Evolutionary conservation across 2,113 vertebrate species (phyloP), one percentile per base, ranked within the genome.

Genomic region (Campylomormyrus tamandua): DNA sequence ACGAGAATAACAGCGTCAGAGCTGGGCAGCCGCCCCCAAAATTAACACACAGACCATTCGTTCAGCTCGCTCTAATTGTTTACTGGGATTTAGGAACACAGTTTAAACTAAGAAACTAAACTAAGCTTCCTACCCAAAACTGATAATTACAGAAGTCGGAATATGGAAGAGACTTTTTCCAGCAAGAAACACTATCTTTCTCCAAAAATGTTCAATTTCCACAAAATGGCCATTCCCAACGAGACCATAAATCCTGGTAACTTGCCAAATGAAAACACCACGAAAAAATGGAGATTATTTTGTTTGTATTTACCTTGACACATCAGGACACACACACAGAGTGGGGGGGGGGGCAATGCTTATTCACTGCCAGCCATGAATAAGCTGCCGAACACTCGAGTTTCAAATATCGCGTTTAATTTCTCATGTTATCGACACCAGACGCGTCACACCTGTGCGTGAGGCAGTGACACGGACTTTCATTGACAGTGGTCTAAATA

Each of bases 371-470:
- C n/a, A 90, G 90, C 7, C 49, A 70, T 90, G 35, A 91, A 62
- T 85, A 77, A 70, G 48, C 62, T 91, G 92, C 92, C 89, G 62
- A 90, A 83, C 87, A 90, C 90, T 91, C 62, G 15, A 50, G 77
- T 91, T 89, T 91, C 89, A 86, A 91, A 74, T 91, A 85, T 91
- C 90, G 92, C 80, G 10, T 80, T 80, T 90, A 92, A 92, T 80
- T 88, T 77, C 86, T 90, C 5, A 53, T 70, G 88, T 90, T 90
- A 91, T 83, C 6, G 52, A 91, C 89, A 92, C 88, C 84, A 53
- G 46, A 90, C 19, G 74, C 74, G 27, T 21, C 90, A 91, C 31
- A 89, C 89, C 90, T 15, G 62, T 49, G 35, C 80, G 42, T n/a
- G 80, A 21, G 35, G 24, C 88, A 52, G 58, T 8, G 17, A 84